Percentiles rank a stretch among this genome's conserved stretches.
These are phyloP conservation scores for Nannospalax galili DNA, from an alignment of 2,113 vertebrate genomes.

Conservation along the genomic window DNA sequence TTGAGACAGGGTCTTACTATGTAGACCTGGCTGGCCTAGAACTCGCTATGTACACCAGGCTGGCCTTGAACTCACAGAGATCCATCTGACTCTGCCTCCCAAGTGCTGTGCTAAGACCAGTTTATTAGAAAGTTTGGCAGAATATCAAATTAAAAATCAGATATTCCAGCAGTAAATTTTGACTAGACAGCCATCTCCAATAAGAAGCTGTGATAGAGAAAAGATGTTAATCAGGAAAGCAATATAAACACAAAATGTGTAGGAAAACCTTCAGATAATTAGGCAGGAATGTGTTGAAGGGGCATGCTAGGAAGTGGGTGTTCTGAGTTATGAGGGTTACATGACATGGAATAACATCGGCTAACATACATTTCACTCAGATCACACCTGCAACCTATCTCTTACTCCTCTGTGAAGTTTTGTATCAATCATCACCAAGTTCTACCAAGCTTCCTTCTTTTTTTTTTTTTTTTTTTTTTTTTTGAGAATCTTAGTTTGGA, in stretches of 20 bases:
- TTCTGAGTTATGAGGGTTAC: neutral
- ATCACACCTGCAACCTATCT: neutral
- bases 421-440: neutral
- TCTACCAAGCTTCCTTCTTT: neutral
- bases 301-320: neutral
- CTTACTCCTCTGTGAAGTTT: neutral
- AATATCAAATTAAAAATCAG: conserved; percentile 49
- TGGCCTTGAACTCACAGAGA: no score
- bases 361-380: neutral
- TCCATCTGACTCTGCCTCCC: no score
- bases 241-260: conserved; percentile 13
- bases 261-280: neutral
- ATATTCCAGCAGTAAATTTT: conserved; percentile 1
- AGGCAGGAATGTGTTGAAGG: neutral
- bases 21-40: no score
- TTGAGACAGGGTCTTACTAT: no score
- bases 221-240: neutral
- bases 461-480: no score
- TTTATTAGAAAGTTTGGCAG: conserved; percentile 47
- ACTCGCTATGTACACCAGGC: no score
- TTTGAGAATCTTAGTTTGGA: no score
- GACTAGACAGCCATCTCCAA: neutral
- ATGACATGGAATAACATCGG: neutral
- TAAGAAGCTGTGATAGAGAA: neutral
- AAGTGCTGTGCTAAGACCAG: no score